phyloP scores from a whole-genome alignment of 1,140 invertebrate species.

The Euwallacea fornicatus region DNA sequence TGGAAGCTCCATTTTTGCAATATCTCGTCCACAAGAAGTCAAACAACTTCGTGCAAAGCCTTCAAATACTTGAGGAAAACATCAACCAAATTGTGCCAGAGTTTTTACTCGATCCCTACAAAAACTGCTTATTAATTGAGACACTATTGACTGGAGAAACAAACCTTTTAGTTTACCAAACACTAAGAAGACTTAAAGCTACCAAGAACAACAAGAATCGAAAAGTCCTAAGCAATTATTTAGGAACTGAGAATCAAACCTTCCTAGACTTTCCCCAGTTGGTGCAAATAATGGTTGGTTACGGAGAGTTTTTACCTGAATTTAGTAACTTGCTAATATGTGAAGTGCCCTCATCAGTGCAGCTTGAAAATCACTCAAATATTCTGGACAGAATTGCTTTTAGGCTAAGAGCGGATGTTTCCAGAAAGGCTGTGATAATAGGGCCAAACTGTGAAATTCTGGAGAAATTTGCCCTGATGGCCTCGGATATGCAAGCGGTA shows the following conservation, averaged over 20 bases:
- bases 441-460: conserved; percentile 4
- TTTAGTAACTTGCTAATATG: conserved; percentile 15
- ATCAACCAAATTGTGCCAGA: not conserved
- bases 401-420: not conserved
- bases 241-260: conserved; percentile 9
- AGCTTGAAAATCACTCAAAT: conserved; percentile 1
- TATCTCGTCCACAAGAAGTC: conserved; percentile 5
- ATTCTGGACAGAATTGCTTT: not conserved
- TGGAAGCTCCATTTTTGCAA: not conserved
- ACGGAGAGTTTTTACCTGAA: not conserved
- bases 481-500: not conserved
- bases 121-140: conserved; percentile 2
- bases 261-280: conserved; percentile 14
- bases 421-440: conserved; percentile 9
- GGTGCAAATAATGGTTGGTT: not conserved
- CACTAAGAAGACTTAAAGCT: not conserved
- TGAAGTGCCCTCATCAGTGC: conserved; percentile 4
- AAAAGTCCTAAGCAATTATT: conserved; percentile 1
- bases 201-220: not conserved
- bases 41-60: not conserved
- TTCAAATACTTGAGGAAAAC: conserved; percentile 11
- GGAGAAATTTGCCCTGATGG: conserved; percentile 6
- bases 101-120: conserved; percentile 1
- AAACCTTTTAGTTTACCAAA: conserved; percentile 14
- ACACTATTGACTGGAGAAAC: conserved; percentile 20